Conservation (phyloP, 1,140 invertebrate genomes). For the Drosophila miranda region DNA sequence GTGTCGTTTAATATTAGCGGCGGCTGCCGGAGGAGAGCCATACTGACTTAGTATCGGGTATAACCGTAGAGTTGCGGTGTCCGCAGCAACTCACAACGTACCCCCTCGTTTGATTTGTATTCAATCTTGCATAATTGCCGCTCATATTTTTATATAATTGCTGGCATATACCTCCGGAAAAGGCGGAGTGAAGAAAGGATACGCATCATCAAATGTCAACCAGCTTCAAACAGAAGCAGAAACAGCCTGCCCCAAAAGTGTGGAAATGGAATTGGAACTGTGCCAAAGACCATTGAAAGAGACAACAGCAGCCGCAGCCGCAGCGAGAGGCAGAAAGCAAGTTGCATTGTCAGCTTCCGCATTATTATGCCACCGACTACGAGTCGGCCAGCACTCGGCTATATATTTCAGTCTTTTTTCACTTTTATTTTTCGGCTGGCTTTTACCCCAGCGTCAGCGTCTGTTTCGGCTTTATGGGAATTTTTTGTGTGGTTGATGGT, state of each 20-base stretch:
- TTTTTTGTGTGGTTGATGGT: constrained; percentile 51
- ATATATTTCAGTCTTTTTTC: constrained; percentile 32
- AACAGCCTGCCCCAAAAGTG: constrained; percentile 33
- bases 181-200: constrained; percentile 23
- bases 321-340: constrained; percentile 49
- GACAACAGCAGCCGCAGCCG: too few species aligned
- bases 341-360: constrained; percentile 79
- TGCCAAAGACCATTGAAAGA: constrained; percentile 36
- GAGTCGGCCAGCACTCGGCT: constrained; percentile 48
- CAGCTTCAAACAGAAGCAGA: constrained; percentile 41
- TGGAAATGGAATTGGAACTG: constrained; percentile 44
- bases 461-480: constrained; percentile 70
- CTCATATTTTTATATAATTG: constrained; percentile 50
- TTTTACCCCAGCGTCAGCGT: constrained; percentile 59
- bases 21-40: too few species aligned
- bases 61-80: too few species aligned
- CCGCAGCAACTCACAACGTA: too few species aligned
- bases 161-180: not conserved
- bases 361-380: constrained; percentile 71
- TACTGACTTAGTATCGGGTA: too few species aligned
- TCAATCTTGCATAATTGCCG: constrained; percentile 51
- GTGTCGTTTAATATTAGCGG: too few species aligned
- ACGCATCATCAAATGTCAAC: constrained; percentile 50
- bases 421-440: constrained; percentile 16
- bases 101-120: constrained; percentile 56